These are phyloP conservation scores for Scartelaos histophorus DNA, from an alignment of 2,113 vertebrate genomes.

Conservation along the genomic window DNA sequence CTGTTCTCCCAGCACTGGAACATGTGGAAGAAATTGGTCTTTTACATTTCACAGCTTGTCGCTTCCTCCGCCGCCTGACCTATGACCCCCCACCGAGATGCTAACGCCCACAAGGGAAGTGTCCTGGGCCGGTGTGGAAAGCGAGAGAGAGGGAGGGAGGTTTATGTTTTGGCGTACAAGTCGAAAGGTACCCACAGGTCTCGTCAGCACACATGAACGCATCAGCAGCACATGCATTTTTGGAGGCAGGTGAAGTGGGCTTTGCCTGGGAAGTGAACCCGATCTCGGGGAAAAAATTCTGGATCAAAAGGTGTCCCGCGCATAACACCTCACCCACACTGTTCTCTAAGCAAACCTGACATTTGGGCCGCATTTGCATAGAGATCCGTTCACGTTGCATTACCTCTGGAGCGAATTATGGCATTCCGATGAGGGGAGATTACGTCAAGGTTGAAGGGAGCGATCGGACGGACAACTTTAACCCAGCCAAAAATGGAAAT, in stretches of 20 bases:
- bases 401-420: constrained; percentile 70
- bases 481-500: constrained; percentile 70
- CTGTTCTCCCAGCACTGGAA: constrained; percentile 85
- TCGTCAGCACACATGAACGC: constrained; percentile 42
- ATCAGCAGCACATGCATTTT: constrained; percentile 17
- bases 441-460: constrained; percentile 58
- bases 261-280: constrained; percentile 70
- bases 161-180: constrained; percentile 76
- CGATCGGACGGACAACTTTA: constrained; percentile 69
- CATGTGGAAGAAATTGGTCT: constrained; percentile 99
- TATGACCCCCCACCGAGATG: constrained; percentile 90
- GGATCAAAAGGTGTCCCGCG: constrained; percentile 84
- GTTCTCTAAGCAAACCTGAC: constrained; percentile 70
- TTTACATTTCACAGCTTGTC: constrained; percentile 99
- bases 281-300: constrained; percentile 70
- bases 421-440: constrained; percentile 67
- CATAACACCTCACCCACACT: constrained; percentile 51
- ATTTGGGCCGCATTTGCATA: constrained; percentile 70
- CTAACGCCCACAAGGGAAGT: constrained; percentile 90
- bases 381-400: constrained; percentile 70
- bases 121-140: constrained; percentile 80
- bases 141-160: constrained; percentile 62
- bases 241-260: constrained; percentile 67
- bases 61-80: constrained; percentile 94
- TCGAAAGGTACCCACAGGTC: constrained; percentile 67